A percentile compares a stretch with the other conserved stretches of the same genome.
Evolutionary conservation across 2,797 vertebrate genomes (phyloP).

Genomic region (Hipposideros larvatus): DNA sequence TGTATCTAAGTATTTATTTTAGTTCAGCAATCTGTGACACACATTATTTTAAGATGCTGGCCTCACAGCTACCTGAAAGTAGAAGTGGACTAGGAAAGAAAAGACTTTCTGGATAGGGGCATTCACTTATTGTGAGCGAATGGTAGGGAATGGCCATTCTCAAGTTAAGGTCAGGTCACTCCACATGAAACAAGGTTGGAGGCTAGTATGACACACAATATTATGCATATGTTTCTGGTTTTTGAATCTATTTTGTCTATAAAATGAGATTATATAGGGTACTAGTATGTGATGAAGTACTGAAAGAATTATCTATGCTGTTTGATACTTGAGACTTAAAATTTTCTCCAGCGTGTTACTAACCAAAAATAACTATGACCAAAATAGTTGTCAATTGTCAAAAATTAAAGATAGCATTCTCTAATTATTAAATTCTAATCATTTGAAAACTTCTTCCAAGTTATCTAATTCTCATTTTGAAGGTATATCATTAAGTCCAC

Average conservation of each 20-base stretch:
- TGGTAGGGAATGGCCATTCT: accelerated
- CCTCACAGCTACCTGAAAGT: background rate
- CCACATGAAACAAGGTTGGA: background rate
- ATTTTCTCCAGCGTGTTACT: constrained; percentile 24
- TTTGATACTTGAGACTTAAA: background rate
- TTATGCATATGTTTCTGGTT: background rate
- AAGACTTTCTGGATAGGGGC: background rate
- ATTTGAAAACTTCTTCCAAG: constrained; percentile 46
- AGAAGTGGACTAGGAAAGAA: background rate
- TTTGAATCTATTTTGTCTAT: background rate
- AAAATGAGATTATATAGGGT: background rate
- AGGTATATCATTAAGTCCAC: constrained; percentile 5
- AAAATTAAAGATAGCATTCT: constrained; percentile 40
- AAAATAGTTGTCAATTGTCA: constrained; percentile 39
- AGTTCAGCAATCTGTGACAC: background rate
- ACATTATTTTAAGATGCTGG: background rate
- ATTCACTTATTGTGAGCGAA: background rate
- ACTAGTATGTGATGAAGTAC: background rate
- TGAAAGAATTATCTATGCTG: background rate
- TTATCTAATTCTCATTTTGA: constrained; percentile 26
- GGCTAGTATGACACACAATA: background rate
- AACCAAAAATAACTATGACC: background rate
- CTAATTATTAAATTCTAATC: background rate
- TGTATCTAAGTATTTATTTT: background rate
- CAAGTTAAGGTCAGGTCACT: background rate